Conservation (phyloP, 2,797 vertebrate species). For the Erethizon dorsatum region DNA sequence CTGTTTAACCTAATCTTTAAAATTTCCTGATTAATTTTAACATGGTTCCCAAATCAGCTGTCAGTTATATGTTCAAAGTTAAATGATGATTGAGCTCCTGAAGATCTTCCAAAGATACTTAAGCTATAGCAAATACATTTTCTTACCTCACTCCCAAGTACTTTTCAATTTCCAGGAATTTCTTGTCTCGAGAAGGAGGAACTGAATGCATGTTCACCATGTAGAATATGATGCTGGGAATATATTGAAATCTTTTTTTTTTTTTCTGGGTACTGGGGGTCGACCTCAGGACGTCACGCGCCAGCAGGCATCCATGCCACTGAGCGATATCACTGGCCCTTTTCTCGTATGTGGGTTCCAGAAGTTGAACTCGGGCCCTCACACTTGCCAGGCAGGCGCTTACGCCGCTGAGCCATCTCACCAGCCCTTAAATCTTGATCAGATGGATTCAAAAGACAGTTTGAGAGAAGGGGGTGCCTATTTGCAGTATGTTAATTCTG, state of each 20-base stretch:
- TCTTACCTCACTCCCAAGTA: conserved; percentile 16
- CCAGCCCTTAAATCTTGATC: background rate
- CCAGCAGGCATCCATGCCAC: too few species aligned
- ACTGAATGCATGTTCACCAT: background rate
- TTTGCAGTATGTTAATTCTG: conserved; percentile 7
- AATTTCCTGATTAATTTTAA: conserved; percentile 55
- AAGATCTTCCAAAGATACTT: conserved; percentile 58
- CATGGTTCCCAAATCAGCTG: background rate
- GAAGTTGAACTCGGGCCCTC: too few species aligned
- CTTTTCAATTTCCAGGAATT: conserved; percentile 9
- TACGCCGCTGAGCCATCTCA: too few species aligned
- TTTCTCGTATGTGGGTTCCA: too few species aligned
- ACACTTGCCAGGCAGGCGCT: too few species aligned
- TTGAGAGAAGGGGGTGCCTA: background rate
- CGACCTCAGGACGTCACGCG: too few species aligned
- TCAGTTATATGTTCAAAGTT: conserved; percentile 16
- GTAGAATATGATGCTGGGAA: conserved; percentile 1
- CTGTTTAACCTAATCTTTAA: background rate
- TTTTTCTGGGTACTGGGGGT: too few species aligned
- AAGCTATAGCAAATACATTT: background rate
- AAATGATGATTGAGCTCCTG: background rate
- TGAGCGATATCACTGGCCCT: too few species aligned
- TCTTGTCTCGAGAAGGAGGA: conserved; percentile 49
- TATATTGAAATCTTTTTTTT: conserved; percentile 32
- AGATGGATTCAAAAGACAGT: conserved; percentile 45